Base-by-base conservation (phyloP, 1,140 invertebrate genomes). In the Microplitis mediator region DNA sequence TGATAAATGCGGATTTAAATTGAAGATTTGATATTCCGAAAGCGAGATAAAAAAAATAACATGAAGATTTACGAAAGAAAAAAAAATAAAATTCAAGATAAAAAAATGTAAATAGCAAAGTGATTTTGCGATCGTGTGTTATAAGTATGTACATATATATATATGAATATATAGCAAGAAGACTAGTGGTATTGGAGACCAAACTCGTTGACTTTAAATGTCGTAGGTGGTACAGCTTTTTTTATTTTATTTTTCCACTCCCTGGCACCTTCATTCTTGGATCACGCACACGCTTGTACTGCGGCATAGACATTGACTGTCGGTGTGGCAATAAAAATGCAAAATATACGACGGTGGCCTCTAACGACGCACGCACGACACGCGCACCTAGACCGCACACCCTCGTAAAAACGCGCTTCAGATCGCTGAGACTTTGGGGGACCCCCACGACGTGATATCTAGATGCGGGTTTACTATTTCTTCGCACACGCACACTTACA, bases 261-360 rank as follows among this genome's bases (percentile, higher is more conserved):
- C 9, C 50, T 67, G 65, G 23, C 65, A 67, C 65, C 65, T 67
- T 67, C 65, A 67, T 64, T 64, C 39, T 35, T 50, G 14, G 6
- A 14, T 34, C 11, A 23, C 34, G 9, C 62, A 50, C 62, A 64
- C 60, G 31, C 16, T 36, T 8, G 23, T 35, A 62, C 4, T 31
- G 34, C 35, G 2, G 13, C 9, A 6, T 8, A 64, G 11, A 60
- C 60, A 65, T 65, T 36, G 76, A 76, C 71, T 71, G 75, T 74
- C 70, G 61, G 64, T 58, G 66, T 69, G 79, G 79, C 78, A 80
- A 81, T 82, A 84, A 84, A 84, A 82, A 84, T 82, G 82, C 80
- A 84, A 82, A 84, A 82, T 81, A 78, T 81, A 80, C 77, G 77
- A 77, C 73, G 66, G 69, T 71, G 69, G 58, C 62, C 74, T 76